These are phyloP conservation scores for Macrotis lagotis DNA, from an alignment of 2,113 vertebrate species.

Conservation along the genomic window DNA sequence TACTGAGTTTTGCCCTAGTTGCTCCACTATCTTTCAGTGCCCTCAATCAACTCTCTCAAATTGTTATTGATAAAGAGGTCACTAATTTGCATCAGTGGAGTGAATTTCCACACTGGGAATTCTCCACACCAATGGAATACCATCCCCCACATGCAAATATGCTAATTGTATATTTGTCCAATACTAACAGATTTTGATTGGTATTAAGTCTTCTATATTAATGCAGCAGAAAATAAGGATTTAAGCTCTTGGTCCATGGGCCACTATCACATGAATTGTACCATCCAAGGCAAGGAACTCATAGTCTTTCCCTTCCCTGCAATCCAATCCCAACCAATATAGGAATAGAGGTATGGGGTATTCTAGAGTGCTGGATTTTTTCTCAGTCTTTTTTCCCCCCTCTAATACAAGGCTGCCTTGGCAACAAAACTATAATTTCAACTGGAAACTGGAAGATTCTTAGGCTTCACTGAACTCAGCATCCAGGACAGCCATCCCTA, in stretches of 20 bases:
- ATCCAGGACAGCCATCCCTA: not conserved
- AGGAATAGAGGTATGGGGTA: not conserved
- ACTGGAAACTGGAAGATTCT: not conserved
- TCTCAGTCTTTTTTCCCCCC: not conserved
- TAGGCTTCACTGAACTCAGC: not conserved
- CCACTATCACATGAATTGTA: not conserved
- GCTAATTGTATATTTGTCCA: not conserved
- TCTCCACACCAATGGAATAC: not conserved
- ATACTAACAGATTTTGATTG: not conserved
- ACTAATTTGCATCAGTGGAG: not conserved
- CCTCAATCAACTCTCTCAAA: not conserved
- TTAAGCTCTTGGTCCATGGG: not conserved
- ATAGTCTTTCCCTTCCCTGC: not conserved
- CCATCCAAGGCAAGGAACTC: not conserved
- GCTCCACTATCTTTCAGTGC: not conserved
- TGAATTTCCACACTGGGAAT: too few relatives aligned
- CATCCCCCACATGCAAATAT: not conserved
- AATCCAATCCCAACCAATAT: not conserved
- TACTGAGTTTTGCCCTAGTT: not conserved
- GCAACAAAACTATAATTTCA: not conserved
- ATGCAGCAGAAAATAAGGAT: not conserved
- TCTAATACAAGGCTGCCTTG: not conserved
- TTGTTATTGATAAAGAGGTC: not conserved
- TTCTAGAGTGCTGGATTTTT: not conserved
- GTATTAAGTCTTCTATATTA: not conserved